Evolutionary conservation across 2,888 invertebrate species (phyloP).

Genomic region (Ypsolopha scabrella): DNA sequence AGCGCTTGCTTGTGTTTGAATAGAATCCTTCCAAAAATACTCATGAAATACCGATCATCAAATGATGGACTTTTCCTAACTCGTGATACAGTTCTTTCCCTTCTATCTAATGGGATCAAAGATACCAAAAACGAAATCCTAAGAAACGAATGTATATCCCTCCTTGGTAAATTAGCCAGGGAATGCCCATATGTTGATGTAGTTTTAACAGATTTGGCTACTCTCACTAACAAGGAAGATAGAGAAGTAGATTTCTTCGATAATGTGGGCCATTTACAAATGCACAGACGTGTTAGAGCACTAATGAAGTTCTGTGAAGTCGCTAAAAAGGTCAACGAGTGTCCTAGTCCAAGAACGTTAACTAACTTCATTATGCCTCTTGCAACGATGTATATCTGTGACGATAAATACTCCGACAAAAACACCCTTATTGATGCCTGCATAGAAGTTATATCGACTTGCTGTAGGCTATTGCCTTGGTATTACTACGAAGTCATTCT

Average conservation of each 20-base stretch:
- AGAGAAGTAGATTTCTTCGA: constrained; percentile 94
- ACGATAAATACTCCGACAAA: constrained; percentile 80
- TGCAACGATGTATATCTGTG: constrained; percentile 82
- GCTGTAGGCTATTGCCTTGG: constrained; percentile 88
- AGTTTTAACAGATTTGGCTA: constrained; percentile 77
- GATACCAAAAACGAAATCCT: constrained; percentile 77
- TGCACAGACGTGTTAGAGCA: constrained; percentile 88
- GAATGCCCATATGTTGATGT: constrained; percentile 79
- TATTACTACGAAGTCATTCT: constrained; percentile 87
- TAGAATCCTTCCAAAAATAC: constrained; percentile 74
- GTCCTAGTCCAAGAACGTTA: constrained; percentile 77
- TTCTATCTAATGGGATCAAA: constrained; percentile 80
- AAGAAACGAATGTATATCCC: constrained; percentile 81
- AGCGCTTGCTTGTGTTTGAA: constrained; percentile 82
- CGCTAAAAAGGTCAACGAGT: constrained; percentile 70
- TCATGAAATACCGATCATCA: constrained; percentile 63
- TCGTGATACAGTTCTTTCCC: constrained; percentile 77
- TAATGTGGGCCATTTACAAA: constrained; percentile 89
- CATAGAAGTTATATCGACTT: constrained; percentile 82
- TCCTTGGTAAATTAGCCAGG: constrained; percentile 82
- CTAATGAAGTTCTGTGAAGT: constrained; percentile 79
- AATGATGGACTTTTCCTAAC: constrained; percentile 76
- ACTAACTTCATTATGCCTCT: constrained; percentile 90
- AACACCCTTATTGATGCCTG: constrained; percentile 88
- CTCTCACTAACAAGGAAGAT: constrained; percentile 77